Percentiles rank a stretch among this genome's conserved stretches.
Conservation (phyloP, 1,140 invertebrate genomes). For the Solenopsis invicta region DNA sequence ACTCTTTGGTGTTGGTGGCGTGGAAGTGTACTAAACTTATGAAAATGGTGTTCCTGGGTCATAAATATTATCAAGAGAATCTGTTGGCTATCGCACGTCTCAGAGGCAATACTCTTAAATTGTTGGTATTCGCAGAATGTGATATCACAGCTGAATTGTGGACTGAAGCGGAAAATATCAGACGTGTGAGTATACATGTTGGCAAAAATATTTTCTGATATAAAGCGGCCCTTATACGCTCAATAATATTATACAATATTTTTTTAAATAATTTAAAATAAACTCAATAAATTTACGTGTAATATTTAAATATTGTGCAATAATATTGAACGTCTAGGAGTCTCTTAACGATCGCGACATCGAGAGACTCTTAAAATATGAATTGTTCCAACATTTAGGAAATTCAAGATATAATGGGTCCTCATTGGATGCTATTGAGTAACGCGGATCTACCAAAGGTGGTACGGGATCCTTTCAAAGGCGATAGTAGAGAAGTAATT, state of each 20-base stretch:
- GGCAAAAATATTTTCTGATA: background rate
- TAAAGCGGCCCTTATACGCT: background rate
- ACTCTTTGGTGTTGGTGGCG: slow-evolving; percentile 92
- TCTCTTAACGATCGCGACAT: background rate
- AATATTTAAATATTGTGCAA: no score
- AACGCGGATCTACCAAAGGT: slow-evolving; percentile 84
- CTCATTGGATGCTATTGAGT: slow-evolving; percentile 82
- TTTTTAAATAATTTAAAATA: no score
- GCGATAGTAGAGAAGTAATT: slow-evolving; percentile 86
- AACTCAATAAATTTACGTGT: no score
- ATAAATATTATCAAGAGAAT: slow-evolving; percentile 89
- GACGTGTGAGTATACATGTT: slow-evolving; percentile 75
- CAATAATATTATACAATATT: no score
- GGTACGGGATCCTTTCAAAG: slow-evolving; percentile 83
- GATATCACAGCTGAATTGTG: slow-evolving; percentile 83
- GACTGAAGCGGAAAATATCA: slow-evolving; percentile 76
- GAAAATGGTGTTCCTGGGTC: slow-evolving; percentile 89
- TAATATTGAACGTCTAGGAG: no score
- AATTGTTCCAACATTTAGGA: slow-evolving; percentile 78
- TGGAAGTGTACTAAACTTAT: slow-evolving; percentile 91
- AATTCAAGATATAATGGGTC: slow-evolving; percentile 83
- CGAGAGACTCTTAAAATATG: slow-evolving; percentile 16
- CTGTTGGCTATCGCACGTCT: slow-evolving; percentile 91
- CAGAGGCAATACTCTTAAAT: slow-evolving; percentile 88
- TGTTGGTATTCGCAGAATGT: slow-evolving; percentile 89